Base-by-base conservation (phyloP, 2,888 invertebrate species). In the Lypha dubia region DNA sequence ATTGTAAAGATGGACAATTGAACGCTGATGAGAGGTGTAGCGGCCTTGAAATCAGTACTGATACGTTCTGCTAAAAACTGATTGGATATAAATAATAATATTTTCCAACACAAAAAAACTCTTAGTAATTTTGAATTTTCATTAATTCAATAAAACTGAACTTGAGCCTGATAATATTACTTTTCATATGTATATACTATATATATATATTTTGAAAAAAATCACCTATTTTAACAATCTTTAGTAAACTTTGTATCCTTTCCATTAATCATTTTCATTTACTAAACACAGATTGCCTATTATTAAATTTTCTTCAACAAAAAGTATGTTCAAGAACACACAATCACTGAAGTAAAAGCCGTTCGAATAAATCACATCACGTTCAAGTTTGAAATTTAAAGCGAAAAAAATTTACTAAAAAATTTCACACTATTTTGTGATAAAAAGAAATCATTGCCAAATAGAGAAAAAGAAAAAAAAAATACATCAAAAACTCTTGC, bases 321-420 rank as follows among this genome's bases (percentile, higher is more conserved):
- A 24, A 51, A 3, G 20, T 32, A 67, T 0, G 20, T 17, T n/a
- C n/a, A 68, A 7, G 15, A 6, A 15, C 7, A n/a, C 32, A 17
- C 35, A 38, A 60, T 58, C 58, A 67, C 13, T 35, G 32, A 53
- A 62, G 53, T 9, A 20, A 28, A 20, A 74, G 22, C 44, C n/a
- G 15, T 53, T 28, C 38, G 68, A 51, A 85, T 85, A 85, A 83
- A 85, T 79, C 76, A 86, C 71, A 82, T 86, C 86, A 86, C 86
- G 85, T 86, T 73, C 70, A 60, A 79, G 75, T 83, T 85, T 83
- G 51, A 49, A 81, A 17, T 49, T 20, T n/a, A 49, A 62, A 41
- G n/a, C n/a, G n/a, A n/a, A 62, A 60, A 60, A 51, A 7, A 63
- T 13, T 1, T 38, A 22, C 41, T 32, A 35, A 83, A 35, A 83